Conservation (phyloP, 2,113 vertebrate genomes). For the Ancistrus triradiatus region DNA sequence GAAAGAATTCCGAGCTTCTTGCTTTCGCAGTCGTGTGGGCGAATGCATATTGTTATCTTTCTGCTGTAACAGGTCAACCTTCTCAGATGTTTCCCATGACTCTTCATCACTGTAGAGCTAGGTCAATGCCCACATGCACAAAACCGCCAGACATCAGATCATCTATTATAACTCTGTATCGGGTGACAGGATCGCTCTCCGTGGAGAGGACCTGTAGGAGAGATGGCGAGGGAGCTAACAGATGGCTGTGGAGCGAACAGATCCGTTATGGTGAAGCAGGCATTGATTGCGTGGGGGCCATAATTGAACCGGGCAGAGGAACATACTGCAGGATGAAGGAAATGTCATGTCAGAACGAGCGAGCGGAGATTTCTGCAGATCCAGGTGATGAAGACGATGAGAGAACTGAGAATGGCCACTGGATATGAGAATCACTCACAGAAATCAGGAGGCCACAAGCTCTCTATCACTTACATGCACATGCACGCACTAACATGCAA, state of each 20-base stretch:
- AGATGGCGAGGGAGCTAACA: constrained; percentile 13
- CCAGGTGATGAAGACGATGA: constrained; percentile 20
- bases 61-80: background rate
- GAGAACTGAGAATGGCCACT: constrained; percentile 19
- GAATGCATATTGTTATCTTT: background rate
- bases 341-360: constrained; percentile 17
- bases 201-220: constrained; percentile 7
- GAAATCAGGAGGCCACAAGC: constrained; percentile 37
- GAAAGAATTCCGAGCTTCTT: background rate
- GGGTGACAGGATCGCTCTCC: constrained; percentile 14
- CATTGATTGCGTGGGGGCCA: constrained; percentile 26
- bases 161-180: constrained; percentile 22
- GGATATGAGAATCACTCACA: constrained; percentile 60
- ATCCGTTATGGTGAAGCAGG: constrained; percentile 29
- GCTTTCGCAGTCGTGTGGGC: background rate
- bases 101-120: background rate
- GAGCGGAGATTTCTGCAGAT: constrained; percentile 18
- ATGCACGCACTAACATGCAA: constrained; percentile 10
- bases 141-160: constrained; percentile 16
- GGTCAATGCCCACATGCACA: constrained; percentile 12
- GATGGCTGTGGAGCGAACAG: constrained; percentile 14
- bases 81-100: background rate
- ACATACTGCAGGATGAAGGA: constrained; percentile 19
- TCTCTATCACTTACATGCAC: constrained; percentile 3
- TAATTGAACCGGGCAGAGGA: constrained; percentile 30